Base-by-base conservation (phyloP, 2,113 vertebrate species). In the Illadopsis cleaveri region DNA sequence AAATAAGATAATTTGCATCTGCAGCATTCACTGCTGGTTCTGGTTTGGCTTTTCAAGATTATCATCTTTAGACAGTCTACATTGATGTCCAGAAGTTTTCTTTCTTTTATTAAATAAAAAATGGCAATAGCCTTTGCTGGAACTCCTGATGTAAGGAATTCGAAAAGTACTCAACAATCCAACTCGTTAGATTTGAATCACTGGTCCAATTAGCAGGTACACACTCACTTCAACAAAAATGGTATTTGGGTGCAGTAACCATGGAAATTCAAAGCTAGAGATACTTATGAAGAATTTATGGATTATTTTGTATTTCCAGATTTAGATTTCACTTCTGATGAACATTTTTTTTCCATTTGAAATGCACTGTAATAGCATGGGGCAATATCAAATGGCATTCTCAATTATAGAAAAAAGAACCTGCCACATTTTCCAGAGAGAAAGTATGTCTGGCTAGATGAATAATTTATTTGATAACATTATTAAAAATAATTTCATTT, bases 211-310 rank as follows among this genome's bases (percentile, higher is more conserved):
- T 80, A 86, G 42, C 58, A 90, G 56, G 51, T 81, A 44, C 0
- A 3, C 38, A 21, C 21, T 66, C 11, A 3, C 44, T 84, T 90
- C 82, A 69, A 42, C 27, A 64, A 92, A 93, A 71, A 31, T 54
- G 3, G 0, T 71, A 68, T 78, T 86, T 87, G 65, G 48, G 24
- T 82, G n/a, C 48, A 75, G 72, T 96, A 75, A 96, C 89, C 89
- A 84, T 93, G 91, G 82, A 82, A 92, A 95, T 94, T 84, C 48
- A 91, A 92, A 91, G 25, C 45, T 65, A 70, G 50, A 50, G 33
- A 77, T 54, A 78, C 31, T 92, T 78, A 33, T 60, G 65, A 83
- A 82, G 62, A 92, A 86, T 75, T 85, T 91, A 61, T 78, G 58
- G 44, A 60, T 88, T 79, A 76, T 69, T 96, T 87, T 84, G 21